Percentiles rank a stretch among this genome's conserved stretches.
phyloP scores from a whole-genome alignment of 2,888 invertebrate species.

The Cosmia pyralina region DNA sequence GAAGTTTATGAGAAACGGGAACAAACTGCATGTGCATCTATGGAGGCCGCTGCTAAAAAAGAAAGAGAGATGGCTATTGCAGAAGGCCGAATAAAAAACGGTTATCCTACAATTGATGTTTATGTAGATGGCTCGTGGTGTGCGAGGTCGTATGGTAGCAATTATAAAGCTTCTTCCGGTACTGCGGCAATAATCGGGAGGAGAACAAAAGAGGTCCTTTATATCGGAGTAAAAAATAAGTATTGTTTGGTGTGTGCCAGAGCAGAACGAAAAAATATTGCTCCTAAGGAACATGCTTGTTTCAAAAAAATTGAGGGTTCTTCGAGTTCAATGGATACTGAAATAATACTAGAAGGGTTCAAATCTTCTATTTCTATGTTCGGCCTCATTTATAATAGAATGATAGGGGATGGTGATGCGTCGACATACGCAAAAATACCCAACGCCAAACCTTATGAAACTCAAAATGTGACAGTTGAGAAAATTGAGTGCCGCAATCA shows the following conservation, averaged over 20 bases:
- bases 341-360: neutral
- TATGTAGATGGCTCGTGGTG: too few species aligned
- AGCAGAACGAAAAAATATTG: neutral
- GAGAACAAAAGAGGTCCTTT: neutral
- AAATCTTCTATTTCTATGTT: neutral
- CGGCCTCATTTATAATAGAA: neutral
- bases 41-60: too few species aligned
- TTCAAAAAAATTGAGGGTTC: neutral
- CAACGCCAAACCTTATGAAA: neutral
- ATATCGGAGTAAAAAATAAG: conserved; percentile 9
- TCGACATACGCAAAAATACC: neutral
- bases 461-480: neutral
- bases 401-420: conserved; percentile 2
- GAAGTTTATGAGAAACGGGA: too few species aligned
- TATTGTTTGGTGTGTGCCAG: conserved; percentile 3
- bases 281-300: conserved; percentile 4
- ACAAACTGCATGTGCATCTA: too few species aligned
- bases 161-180: neutral
- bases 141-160: too few species aligned
- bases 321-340: neutral
- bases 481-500: neutral
- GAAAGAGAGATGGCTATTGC: too few species aligned
- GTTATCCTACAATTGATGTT: too few species aligned
- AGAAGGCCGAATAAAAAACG: too few species aligned
- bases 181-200: conserved; percentile 6